Base-by-base conservation (phyloP, 1,140 invertebrate species). In the Tigriopus japonicus region DNA sequence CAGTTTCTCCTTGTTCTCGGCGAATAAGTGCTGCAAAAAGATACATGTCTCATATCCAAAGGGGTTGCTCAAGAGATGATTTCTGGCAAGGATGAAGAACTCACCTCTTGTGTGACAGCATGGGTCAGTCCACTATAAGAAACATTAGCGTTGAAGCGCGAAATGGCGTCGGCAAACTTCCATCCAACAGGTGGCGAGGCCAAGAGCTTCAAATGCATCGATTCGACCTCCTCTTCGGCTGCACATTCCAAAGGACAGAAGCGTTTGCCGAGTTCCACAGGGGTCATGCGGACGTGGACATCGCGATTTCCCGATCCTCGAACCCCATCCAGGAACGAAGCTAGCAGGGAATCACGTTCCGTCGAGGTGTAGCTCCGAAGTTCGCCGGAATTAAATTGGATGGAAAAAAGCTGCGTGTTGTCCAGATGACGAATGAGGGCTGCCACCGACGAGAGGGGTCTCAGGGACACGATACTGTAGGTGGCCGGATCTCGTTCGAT, bases 1-100 rank as follows among this genome's bases (percentile, higher is more conserved):
- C 52, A 95, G 74, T 72, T 94, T 94, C 71, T 97, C 94, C 73
- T 98, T 98, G 73, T 97, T 99, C 74, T 98, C 93, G 12, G 91
- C 84, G 79, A 98, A 98, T 59, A 98, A 76, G 63, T 90, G 84
- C 84, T 87, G 71, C 54, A 76, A 71, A 35, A 35, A n/a, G n/a
- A n/a, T n/a, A n/a, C n/a, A n/a, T n/a, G n/a, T n/a, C n/a, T n/a
- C n/a, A n/a, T n/a, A n/a, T n/a, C n/a, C n/a, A n/a, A n/a, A n/a
- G n/a, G n/a, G n/a, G n/a, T n/a, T n/a, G n/a, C n/a, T n/a, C n/a
- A n/a, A n/a, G n/a, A n/a, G n/a, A n/a, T n/a, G n/a, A n/a, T n/a
- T n/a, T n/a, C n/a, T n/a, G n/a, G n/a, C n/a, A n/a, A n/a, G n/a
- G n/a, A n/a, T n/a, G n/a, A n/a, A n/a, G 9, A 35, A 35, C 28